phyloP scores from a whole-genome alignment of 53 echinoderm and acorn worm species.

The Crossaster papposus region DNA sequence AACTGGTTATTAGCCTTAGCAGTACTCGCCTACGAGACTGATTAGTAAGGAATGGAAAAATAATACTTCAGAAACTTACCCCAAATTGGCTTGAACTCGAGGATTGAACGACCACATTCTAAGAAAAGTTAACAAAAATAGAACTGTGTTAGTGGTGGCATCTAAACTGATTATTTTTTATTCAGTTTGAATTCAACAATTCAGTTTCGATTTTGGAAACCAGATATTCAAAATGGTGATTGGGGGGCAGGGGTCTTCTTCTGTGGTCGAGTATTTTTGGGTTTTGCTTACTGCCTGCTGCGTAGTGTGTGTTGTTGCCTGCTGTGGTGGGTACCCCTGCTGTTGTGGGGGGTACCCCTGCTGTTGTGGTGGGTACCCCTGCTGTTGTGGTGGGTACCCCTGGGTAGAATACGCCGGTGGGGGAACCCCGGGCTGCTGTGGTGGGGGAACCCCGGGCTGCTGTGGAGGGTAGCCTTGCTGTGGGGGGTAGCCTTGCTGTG shows the following conservation, averaged over 20 bases:
- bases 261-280: too few species aligned
- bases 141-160: neutral
- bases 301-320: neutral
- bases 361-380: constrained; percentile 29
- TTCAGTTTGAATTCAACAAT: too few species aligned
- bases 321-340: neutral
- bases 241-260: neutral
- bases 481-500: constrained; percentile 7
- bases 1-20: too few species aligned
- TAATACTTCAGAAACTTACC: neutral
- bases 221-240: neutral
- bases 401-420: neutral
- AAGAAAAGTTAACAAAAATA: neutral
- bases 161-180: neutral
- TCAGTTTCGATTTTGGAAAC: too few species aligned
- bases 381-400: neutral
- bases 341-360: constrained; percentile 25
- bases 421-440: neutral
- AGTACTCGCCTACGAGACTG: too few species aligned
- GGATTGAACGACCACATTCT: constrained; percentile 43
- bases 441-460: constrained; percentile 24
- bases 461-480: constrained; percentile 37
- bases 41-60: neutral
- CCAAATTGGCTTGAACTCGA: neutral
- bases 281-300: neutral